Base-by-base conservation (phyloP, 2,113 vertebrate genomes). In the Tonatia bakeri region DNA sequence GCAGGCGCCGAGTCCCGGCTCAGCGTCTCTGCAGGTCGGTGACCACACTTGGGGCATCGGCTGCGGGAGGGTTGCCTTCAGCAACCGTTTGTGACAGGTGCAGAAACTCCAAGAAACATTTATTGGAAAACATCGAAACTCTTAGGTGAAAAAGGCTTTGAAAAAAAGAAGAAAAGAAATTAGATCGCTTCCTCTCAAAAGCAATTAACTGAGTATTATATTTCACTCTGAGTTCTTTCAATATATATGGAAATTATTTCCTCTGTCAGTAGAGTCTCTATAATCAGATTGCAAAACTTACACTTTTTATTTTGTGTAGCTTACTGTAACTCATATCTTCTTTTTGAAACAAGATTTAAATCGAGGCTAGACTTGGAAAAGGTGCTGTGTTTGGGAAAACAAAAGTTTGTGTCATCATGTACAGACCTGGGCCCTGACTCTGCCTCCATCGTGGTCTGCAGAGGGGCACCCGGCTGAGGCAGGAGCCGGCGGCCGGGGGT, bases 241-340 rank as follows among this genome's bases (percentile, higher is more conserved):
- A 91, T 89, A 93, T 89, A 79, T 70, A 83, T 96, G 86, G 47
- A 94, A 95, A 93, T 87, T 85, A 89, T 87, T 91, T 61, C 22
- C 75, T 28, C 19, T 26, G 24, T 77, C 40, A 70, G 20, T 59
- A 31, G 6, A 40, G 83, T 11, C 56, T 59, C 56, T 24, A 26
- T 59, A 24, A 59, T 59, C 56, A 59, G 22, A 69, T 45, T 90
- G 43, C 15, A 87, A 45, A 85, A 54, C 26, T 3, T 59, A 56
- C 47, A 24, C 28, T n/a, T 94, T 92, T 94, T 56, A 22, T 86
- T 24, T 67, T 56, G 16, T 65, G 9, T 4, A 24, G 52, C 36
- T 89, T n/a, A 47, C 72, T n/a, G 19, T 92, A 81, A 87, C 12
- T 64, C 5, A 38, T 31, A 5, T 22, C 52, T 87, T 96, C 67